Conservation (phyloP, 2,113 vertebrate species). For the Clarias batrachus region DNA sequence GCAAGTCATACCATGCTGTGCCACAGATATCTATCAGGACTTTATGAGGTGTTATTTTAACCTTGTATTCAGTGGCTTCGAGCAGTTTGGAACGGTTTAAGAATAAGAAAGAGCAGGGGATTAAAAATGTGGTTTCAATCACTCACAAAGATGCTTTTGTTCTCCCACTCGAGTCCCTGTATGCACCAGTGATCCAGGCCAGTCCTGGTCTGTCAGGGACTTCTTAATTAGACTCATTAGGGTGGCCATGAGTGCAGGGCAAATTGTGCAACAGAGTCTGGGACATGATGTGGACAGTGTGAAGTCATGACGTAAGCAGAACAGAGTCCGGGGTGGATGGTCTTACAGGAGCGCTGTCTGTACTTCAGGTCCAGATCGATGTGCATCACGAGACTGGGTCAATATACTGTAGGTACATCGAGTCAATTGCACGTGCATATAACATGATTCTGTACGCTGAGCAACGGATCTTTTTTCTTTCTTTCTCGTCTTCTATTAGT, state of each 20-base stretch:
- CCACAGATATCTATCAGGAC: constrained; percentile 49
- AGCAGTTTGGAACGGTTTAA: constrained; percentile 48
- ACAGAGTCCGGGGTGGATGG: not conserved
- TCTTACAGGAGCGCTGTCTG: not conserved
- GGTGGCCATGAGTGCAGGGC: constrained; percentile 18
- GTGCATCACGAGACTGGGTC: not conserved
- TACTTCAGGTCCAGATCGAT: not conserved
- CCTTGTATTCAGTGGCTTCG: constrained; percentile 65
- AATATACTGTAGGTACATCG: not conserved
- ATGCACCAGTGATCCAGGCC: constrained; percentile 33
- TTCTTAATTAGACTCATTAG: constrained; percentile 55
- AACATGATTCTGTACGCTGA: not conserved
- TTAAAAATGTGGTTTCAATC: constrained; percentile 66
- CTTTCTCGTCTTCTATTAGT: not conserved
- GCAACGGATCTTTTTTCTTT: not conserved
- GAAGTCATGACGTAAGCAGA: constrained; percentile 22
- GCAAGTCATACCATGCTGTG: not conserved
- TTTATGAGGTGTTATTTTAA: constrained; percentile 66
- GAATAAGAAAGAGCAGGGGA: constrained; percentile 49
- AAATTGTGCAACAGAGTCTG: not conserved
- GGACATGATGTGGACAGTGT: not conserved
- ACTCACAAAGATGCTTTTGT: constrained; percentile 78
- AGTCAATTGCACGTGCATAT: no score
- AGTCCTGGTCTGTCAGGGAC: constrained; percentile 36
- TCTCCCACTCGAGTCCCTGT: constrained; percentile 57